Evolutionary conservation across 2,888 invertebrate genomes (phyloP).

Genomic region (Habroteleia sp.): DNA sequence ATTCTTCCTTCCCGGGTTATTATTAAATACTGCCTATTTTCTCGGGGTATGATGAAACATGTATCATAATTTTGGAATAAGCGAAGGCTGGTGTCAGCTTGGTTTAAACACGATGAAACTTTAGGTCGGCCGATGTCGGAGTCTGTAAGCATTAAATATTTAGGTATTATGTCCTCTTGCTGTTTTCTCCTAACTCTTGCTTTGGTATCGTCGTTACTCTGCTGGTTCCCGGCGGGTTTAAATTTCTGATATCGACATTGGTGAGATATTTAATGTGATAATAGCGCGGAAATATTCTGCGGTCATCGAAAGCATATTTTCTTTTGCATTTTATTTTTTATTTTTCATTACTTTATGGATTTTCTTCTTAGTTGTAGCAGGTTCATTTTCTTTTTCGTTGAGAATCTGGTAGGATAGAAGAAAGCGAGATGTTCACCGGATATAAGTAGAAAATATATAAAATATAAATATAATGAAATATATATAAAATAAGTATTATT

Average conservation of each 20-base stretch:
- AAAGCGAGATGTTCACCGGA: no score
- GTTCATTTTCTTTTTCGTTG: no score
- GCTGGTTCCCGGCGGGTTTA: slow-evolving; percentile 54
- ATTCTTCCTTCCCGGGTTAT: no score
- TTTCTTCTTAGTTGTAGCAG: no score
- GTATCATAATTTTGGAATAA: slow-evolving; percentile 28
- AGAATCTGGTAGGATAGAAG: no score
- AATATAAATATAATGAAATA: no score
- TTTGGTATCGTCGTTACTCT: slow-evolving; percentile 52
- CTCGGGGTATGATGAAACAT: background rate
- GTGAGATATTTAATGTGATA: slow-evolving; percentile 59
- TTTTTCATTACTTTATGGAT: no score
- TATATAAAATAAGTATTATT: no score
- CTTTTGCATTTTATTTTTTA: no score
- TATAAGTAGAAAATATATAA: no score
- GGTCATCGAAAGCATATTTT: no score
- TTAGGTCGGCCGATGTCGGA: slow-evolving; percentile 35
- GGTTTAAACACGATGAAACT: slow-evolving; percentile 48
- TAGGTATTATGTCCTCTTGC: slow-evolving; percentile 56
- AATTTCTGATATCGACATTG: slow-evolving; percentile 44
- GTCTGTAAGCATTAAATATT: slow-evolving; percentile 53
- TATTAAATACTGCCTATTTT: slow-evolving; percentile 25
- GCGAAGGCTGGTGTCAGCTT: slow-evolving; percentile 2
- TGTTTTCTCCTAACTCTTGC: slow-evolving; percentile 51
- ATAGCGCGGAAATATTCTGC: no score